Conservation (phyloP, 92 coral and sea anemone genomes). For the Micromussa lordhowensis region DNA sequence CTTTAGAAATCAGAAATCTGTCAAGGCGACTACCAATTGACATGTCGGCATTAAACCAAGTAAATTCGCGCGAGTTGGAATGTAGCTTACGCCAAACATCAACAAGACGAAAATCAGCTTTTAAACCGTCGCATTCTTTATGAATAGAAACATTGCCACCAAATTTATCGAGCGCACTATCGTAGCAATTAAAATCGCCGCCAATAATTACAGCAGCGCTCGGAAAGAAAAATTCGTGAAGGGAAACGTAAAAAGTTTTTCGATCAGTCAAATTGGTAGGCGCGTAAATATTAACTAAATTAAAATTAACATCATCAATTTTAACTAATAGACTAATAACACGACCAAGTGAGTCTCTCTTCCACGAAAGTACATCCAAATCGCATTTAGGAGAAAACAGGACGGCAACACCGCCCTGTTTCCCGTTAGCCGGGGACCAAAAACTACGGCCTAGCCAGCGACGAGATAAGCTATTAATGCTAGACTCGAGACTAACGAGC, state of each 20-base stretch:
- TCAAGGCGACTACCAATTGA: background rate
- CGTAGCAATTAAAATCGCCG: background rate
- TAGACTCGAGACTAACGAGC: background rate
- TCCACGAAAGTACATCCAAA: background rate
- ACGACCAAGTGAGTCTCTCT: constrained; percentile 30
- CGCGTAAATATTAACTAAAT: constrained; percentile 38
- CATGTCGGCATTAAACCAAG: background rate
- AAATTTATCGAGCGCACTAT: background rate
- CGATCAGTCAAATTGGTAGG: constrained; percentile 48
- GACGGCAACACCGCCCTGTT: background rate
- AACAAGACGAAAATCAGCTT: background rate
- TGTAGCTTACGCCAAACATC: constrained; percentile 42
- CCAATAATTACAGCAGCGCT: background rate
- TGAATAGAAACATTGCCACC: background rate
- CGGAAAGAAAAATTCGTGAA: constrained; percentile 17
- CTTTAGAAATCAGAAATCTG: background rate
- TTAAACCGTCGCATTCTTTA: background rate
- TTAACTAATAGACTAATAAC: background rate
- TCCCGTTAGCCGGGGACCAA: constrained; percentile 32
- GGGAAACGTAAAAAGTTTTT: background rate
- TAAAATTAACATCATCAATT: background rate
- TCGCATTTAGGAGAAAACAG: background rate
- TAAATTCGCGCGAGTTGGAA: background rate
- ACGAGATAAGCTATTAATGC: background rate
- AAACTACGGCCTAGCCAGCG: constrained; percentile 15